These are phyloP conservation scores for Tortrix viridana DNA, from an alignment of 2,888 invertebrate genomes.

Conservation along the genomic window DNA sequence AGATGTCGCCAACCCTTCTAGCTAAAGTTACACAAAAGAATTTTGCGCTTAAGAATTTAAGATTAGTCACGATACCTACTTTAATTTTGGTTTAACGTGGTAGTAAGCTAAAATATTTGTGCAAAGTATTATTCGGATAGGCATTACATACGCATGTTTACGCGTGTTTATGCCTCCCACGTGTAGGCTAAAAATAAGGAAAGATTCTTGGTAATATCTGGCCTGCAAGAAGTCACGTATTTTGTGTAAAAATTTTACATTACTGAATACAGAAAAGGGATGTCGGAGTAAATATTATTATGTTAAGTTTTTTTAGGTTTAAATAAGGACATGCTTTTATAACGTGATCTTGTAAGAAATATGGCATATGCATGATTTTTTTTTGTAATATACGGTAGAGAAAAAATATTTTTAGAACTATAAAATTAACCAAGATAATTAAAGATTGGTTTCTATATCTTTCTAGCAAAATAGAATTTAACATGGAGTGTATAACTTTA, in stretches of 20 bases:
- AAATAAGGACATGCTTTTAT: no score
- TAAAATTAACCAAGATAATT: no score
- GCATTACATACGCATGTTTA: not conserved
- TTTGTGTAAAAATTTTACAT: not conserved
- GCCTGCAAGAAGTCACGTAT: not conserved
- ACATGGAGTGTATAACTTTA: no score
- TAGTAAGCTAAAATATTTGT: not conserved
- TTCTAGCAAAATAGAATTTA: no score
- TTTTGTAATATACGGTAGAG: no score
- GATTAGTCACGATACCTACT: slow-evolving; percentile 1
- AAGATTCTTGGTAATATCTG: not conserved
- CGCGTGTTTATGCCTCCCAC: not conserved
- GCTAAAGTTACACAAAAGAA: not conserved
- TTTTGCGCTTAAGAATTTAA: not conserved
- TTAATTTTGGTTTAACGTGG: not conserved
- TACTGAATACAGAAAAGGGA: no score
- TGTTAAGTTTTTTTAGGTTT: no score
- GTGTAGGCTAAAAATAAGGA: not conserved
- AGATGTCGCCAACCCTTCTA: not conserved
- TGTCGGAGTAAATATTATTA: no score
- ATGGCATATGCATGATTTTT: no score
- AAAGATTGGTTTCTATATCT: no score
- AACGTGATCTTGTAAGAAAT: no score
- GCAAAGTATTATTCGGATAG: not conserved
- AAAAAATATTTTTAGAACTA: no score